phyloP scores from a whole-genome alignment of 2,888 invertebrate genomes.

The Trimorus sp. region DNA sequence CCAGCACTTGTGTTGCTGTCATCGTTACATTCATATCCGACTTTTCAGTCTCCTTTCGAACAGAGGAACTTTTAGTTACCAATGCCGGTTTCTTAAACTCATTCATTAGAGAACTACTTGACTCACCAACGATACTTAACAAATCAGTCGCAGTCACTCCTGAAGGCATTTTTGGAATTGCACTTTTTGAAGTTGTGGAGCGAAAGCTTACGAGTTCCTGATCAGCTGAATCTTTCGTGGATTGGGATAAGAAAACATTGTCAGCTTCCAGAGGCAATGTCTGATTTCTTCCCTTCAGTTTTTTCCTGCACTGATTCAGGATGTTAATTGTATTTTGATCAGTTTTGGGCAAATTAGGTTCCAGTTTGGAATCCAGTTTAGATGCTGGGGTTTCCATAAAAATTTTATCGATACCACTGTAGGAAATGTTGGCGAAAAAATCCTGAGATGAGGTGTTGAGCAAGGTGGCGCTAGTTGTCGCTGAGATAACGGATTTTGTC shows the following conservation, averaged over 20 bases:
- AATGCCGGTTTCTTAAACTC: slow-evolving; percentile 26
- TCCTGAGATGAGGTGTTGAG: slow-evolving; percentile 69
- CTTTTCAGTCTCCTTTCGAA: not conserved
- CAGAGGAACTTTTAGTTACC: not conserved
- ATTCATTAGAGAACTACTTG: not conserved
- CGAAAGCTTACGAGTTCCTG: slow-evolving; percentile 35
- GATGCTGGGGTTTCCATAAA: slow-evolving; percentile 16
- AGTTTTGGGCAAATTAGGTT: slow-evolving; percentile 11
- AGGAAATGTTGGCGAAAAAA: slow-evolving; percentile 71
- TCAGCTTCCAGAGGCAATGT: slow-evolving; percentile 8
- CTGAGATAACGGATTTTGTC: not conserved
- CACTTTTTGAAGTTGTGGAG: slow-evolving; percentile 1
- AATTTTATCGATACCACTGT: slow-evolving; percentile 68
- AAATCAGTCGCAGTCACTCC: slow-evolving; percentile 57
- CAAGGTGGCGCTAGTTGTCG: not conserved
- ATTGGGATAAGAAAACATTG: slow-evolving; percentile 3
- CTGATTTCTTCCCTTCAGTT: slow-evolving; percentile 28
- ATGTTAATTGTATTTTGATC: slow-evolving; percentile 28
- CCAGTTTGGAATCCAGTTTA: not conserved
- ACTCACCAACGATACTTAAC: slow-evolving; percentile 2
- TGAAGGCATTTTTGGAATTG: slow-evolving; percentile 28
- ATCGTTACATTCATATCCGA: slow-evolving; percentile 16
- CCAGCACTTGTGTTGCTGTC: slow-evolving; percentile 45
- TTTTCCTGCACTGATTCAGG: slow-evolving; percentile 38
- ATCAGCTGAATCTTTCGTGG: slow-evolving; percentile 40